Evolutionary conservation across 1,140 invertebrate genomes (phyloP).

Genomic region (Conus ventricosus): DNA sequence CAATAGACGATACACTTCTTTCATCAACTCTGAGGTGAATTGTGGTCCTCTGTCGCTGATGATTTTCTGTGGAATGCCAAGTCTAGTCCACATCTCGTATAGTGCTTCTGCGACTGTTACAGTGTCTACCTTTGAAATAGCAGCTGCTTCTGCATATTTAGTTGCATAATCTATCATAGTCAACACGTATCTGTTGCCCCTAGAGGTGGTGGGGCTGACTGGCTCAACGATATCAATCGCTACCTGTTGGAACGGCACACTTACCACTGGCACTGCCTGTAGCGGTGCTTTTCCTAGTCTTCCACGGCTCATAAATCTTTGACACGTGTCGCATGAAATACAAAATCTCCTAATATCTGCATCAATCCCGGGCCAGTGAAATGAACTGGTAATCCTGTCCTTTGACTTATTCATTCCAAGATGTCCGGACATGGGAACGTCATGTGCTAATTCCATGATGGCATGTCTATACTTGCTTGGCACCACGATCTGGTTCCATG

Average conservation of each 20-base stretch:
- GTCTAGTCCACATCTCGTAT: conserved; percentile 62
- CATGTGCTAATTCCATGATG: background rate
- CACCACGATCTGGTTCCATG: background rate
- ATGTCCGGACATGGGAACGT: conserved; percentile 31
- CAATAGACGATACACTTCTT: conserved; percentile 46
- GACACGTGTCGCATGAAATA: conserved; percentile 41
- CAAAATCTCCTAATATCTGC: conserved; percentile 26
- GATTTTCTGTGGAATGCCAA: conserved; percentile 71
- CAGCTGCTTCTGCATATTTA: conserved; percentile 39
- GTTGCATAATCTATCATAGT: conserved; percentile 48
- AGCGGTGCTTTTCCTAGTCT: conserved; percentile 25
- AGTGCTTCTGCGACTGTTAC: conserved; percentile 47
- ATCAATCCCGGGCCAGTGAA: conserved; percentile 41
- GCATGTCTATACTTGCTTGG: background rate
- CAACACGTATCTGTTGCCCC: conserved; percentile 49
- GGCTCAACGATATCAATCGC: conserved; percentile 49
- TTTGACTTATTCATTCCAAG: conserved; percentile 12
- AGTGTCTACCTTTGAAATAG: conserved; percentile 37
- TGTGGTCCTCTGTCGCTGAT: conserved; percentile 45
- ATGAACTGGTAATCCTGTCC: conserved; percentile 18
- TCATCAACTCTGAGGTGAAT: background rate
- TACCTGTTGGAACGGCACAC: conserved; percentile 49
- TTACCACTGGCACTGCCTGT: conserved; percentile 41
- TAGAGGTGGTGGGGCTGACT: conserved; percentile 33
- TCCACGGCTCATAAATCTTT: conserved; percentile 25